phyloP scores from a whole-genome alignment of 2,888 invertebrate genomes.

The Smittia sp. region DNA sequence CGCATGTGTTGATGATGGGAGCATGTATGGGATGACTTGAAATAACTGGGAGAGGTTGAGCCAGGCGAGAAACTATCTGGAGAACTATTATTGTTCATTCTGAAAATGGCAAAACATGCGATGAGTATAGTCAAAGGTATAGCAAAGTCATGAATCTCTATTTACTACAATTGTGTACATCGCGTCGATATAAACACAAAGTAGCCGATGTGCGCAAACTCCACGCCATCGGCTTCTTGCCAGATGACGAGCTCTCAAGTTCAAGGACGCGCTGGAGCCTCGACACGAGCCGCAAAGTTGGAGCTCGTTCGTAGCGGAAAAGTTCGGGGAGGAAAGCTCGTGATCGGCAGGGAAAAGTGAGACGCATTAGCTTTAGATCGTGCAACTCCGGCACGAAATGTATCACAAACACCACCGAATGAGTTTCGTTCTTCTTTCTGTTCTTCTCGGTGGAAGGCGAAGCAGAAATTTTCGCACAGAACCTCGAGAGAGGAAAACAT shows the following conservation, averaged over 20 bases:
- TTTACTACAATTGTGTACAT: background rate
- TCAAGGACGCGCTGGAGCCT: slow-evolving; percentile 30
- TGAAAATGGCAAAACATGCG: background rate
- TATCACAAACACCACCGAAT: background rate
- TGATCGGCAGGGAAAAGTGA: background rate
- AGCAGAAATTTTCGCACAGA: slow-evolving; percentile 20
- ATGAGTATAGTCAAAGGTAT: background rate
- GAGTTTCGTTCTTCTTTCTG: background rate
- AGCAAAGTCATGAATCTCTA: background rate
- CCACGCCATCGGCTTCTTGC: slow-evolving; percentile 12
- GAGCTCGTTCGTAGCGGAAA: no score
- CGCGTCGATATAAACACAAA: background rate
- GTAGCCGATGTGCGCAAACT: slow-evolving; percentile 22
- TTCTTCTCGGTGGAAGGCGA: slow-evolving; percentile 8
- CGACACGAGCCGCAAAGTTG: no score
- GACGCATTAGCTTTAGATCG: background rate
- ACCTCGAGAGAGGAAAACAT: slow-evolving; percentile 10
- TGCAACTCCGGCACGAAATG: slow-evolving; percentile 1
- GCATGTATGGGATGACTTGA: no score
- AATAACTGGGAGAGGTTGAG: background rate
- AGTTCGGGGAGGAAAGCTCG: no score
- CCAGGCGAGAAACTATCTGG: background rate
- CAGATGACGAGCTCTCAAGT: slow-evolving; percentile 36
- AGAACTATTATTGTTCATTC: background rate
- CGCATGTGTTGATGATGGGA: background rate